Evolutionary conservation across 2,888 invertebrate genomes (phyloP).

Genomic region (Chrysolina haemoptera): DNA sequence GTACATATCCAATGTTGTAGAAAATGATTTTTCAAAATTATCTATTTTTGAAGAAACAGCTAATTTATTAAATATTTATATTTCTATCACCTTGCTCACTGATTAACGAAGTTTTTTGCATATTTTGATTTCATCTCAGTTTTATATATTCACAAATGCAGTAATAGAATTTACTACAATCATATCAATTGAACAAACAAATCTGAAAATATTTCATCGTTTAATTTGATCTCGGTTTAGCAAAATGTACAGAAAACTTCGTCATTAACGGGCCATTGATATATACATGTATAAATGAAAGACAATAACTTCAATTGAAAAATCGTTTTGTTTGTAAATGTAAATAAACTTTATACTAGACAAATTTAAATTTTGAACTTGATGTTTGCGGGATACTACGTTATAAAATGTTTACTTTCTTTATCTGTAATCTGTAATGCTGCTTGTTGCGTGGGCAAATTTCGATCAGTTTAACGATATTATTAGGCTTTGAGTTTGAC

Average conservation of each 20-base stretch:
- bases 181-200: too few relatives aligned
- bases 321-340: slow-evolving; percentile 3
- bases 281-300: slow-evolving; percentile 38
- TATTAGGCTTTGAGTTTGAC: slow-evolving; percentile 11
- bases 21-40: slow-evolving; percentile 51
- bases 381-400: slow-evolving; percentile 25
- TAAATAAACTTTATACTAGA: slow-evolving; percentile 18
- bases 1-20: slow-evolving; percentile 58
- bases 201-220: neutral
- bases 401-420: neutral
- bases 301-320: slow-evolving; percentile 41
- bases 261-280: slow-evolving; percentile 24
- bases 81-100: slow-evolving; percentile 15
- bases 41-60: slow-evolving; percentile 51
- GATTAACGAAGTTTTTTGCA: neutral
- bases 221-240: neutral
- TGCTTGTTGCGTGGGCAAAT: slow-evolving; percentile 11
- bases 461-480: slow-evolving; percentile 14
- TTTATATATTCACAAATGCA: neutral
- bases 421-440: slow-evolving; percentile 11
- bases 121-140: neutral
- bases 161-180: neutral
- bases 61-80: slow-evolving; percentile 16
- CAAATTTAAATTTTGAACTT: slow-evolving; percentile 32
- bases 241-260: slow-evolving; percentile 2